These are phyloP conservation scores for Andrena camellia DNA, from an alignment of 2,888 invertebrate genomes.

Conservation along the genomic window DNA sequence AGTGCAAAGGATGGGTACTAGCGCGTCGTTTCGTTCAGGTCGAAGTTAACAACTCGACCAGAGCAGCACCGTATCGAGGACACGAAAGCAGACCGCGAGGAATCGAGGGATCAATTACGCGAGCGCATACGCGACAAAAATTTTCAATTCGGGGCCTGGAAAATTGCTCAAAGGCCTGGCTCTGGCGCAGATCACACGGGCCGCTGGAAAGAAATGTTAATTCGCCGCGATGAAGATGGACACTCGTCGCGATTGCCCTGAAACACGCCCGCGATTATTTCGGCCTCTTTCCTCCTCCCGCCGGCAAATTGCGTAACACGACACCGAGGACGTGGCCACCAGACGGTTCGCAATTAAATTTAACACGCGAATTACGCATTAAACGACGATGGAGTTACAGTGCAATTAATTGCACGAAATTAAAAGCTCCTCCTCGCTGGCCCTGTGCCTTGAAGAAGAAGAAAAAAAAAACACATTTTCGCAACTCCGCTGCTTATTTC, in stretches of 20 bases:
- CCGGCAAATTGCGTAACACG: slow-evolving; percentile 19
- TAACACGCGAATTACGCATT: not conserved
- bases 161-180: slow-evolving; percentile 42
- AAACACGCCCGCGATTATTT: slow-evolving; percentile 35
- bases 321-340: not conserved
- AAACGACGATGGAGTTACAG: slow-evolving; percentile 10
- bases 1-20: not conserved
- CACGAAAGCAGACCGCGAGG: slow-evolving; percentile 11
- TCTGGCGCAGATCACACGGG: slow-evolving; percentile 32
- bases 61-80: slow-evolving; percentile 23
- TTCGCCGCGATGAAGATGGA: slow-evolving; percentile 64
- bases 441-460: not conserved
- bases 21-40: not conserved
- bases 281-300: not conserved
- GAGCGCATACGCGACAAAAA: slow-evolving; percentile 49
- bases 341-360: slow-evolving; percentile 21
- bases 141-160: slow-evolving; percentile 44
- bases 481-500: too few relatives aligned
- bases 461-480: not conserved
- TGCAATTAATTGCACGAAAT: not conserved
- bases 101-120: slow-evolving; percentile 21
- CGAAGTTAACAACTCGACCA: slow-evolving; percentile 9
- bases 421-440: not conserved
- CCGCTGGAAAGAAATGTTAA: slow-evolving; percentile 45
- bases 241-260: slow-evolving; percentile 37